A percentile compares a stretch with the other conserved stretches of the same genome.
Conservation (phyloP, 2,888 invertebrate species). For the Chloroclystis v-ata region DNA sequence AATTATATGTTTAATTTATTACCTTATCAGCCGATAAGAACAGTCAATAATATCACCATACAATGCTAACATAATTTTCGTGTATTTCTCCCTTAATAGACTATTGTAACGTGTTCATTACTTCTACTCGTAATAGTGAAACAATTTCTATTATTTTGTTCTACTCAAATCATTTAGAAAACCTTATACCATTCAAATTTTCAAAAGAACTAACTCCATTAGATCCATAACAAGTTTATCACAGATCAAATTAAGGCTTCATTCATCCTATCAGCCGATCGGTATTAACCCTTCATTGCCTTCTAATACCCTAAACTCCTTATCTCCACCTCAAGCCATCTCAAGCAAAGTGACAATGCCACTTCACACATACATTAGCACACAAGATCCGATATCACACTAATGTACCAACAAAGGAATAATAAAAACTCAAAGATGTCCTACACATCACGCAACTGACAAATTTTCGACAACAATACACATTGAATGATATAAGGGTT, state of each 20-base stretch:
- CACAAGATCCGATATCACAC: slow-evolving; percentile 54
- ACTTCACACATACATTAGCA: slow-evolving; percentile 50
- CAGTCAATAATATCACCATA: too few relatives aligned
- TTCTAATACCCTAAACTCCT: slow-evolving; percentile 8
- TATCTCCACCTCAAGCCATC: too few relatives aligned
- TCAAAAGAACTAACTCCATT: too few relatives aligned
- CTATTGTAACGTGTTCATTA: too few relatives aligned
- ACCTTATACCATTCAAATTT: too few relatives aligned
- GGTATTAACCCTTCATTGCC: slow-evolving; percentile 7
- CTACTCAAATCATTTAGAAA: too few relatives aligned
- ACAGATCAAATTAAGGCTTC: slow-evolving; percentile 4
- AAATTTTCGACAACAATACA: slow-evolving; percentile 69
- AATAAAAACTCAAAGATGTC: slow-evolving; percentile 41
- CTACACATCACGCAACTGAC: slow-evolving; percentile 70
- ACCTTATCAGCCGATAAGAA: too few relatives aligned
- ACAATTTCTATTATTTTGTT: too few relatives aligned
- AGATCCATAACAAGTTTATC: slow-evolving; percentile 7
- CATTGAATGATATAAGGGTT: slow-evolving; percentile 65
- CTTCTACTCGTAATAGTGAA: too few relatives aligned
- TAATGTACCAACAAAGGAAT: slow-evolving; percentile 54
- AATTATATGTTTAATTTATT: too few relatives aligned
- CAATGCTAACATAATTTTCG: too few relatives aligned
- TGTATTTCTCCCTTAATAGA: too few relatives aligned
- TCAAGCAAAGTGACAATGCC: slow-evolving; percentile 32
- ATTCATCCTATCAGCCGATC: slow-evolving; percentile 13